Conservation (phyloP, 2,797 vertebrate genomes). For the Scarus forsteni region DNA sequence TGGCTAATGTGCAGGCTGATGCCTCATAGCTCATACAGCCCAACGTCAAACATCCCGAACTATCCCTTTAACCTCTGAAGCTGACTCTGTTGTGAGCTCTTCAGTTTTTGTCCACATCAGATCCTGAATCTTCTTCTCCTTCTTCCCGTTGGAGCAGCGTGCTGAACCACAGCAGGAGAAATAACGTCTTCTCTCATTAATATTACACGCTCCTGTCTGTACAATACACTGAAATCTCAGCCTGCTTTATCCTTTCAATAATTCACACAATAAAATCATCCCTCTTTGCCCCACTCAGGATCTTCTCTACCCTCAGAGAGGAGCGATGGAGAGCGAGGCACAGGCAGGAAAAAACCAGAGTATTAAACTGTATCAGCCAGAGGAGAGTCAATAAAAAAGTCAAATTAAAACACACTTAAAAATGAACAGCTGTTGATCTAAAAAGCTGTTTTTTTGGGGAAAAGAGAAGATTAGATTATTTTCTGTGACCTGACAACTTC, state of each 20-base stretch:
- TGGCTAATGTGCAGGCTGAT: no score
- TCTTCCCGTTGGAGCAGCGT: conserved; percentile 38
- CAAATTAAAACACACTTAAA: no score
- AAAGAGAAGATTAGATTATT: no score
- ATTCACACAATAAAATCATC: conserved; percentile 79
- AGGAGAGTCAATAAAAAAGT: no score
- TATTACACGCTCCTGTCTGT: conserved; percentile 74
- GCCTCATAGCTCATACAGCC: no score
- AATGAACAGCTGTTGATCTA: no score
- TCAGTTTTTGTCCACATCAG: neutral
- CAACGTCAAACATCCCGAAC: no score
- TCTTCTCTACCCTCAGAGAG: conserved; percentile 34
- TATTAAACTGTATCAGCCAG: no score
- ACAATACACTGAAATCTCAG: conserved; percentile 81
- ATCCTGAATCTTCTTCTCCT: conserved; percentile 7
- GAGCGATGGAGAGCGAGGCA: conserved; percentile 14
- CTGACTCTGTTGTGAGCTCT: conserved; percentile 1
- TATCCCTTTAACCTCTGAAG: no score
- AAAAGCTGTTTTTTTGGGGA: no score
- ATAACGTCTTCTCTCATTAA: conserved; percentile 77
- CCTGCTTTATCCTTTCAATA: conserved; percentile 73
- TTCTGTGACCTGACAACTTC: no score
- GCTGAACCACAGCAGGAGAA: conserved; percentile 49
- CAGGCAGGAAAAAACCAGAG: no score
- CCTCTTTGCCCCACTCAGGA: conserved; percentile 43